Evolutionary conservation across 2,888 invertebrate species (phyloP).

Genomic region (Apoda limacodes): DNA sequence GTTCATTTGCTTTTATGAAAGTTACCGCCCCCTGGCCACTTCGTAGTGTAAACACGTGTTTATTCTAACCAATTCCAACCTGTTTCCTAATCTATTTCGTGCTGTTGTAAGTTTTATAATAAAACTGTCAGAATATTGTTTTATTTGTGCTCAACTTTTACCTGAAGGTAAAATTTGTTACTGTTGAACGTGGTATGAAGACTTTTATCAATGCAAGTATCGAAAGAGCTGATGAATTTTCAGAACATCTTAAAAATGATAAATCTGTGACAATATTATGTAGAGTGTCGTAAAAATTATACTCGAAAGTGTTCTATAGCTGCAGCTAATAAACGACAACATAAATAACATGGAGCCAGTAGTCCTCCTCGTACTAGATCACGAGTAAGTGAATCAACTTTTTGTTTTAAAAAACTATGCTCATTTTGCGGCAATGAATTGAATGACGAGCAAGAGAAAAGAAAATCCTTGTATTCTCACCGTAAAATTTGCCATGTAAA

Average conservation of each 20-base stretch:
- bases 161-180: no score
- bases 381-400: conserved; percentile 25
- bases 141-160: conserved; percentile 26
- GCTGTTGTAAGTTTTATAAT: conserved; percentile 7
- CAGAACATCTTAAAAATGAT: conserved; percentile 20
- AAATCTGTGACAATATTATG: conserved; percentile 25
- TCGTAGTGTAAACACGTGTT: no score
- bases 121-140: conserved; percentile 10
- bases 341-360: conserved; percentile 25
- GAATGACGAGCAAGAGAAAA: conserved; percentile 27
- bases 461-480: conserved; percentile 19
- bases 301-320: conserved; percentile 24
- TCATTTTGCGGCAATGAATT: no score
- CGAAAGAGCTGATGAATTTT: conserved; percentile 24
- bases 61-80: no score
- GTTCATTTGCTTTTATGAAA: no score
- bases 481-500: conserved; percentile 23
- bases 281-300: conserved; percentile 24
- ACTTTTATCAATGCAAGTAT: conserved; percentile 23
- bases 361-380: conserved; percentile 26
- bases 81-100: no score
- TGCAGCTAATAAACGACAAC: conserved; percentile 26
- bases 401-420: conserved; percentile 29
- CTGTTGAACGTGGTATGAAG: conserved; percentile 23
- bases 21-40: no score